phyloP scores from a whole-genome alignment of 2,888 invertebrate genomes.

The Disparrhopalites patrizii region DNA sequence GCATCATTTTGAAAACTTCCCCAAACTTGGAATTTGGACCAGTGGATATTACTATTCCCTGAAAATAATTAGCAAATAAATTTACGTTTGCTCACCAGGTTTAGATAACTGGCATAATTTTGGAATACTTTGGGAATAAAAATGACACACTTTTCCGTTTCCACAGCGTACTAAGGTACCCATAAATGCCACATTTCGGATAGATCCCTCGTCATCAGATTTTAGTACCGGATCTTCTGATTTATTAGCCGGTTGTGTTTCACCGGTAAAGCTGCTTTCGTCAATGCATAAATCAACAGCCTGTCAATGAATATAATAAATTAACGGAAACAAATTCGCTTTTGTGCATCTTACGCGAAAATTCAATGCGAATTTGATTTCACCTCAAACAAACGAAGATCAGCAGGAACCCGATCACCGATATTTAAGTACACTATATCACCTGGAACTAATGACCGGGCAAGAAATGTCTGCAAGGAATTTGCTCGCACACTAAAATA shows the following conservation, averaged over 20 bases:
- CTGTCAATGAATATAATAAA: slow-evolving; percentile 41
- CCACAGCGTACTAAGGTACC: slow-evolving; percentile 95
- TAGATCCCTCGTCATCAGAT: slow-evolving; percentile 55
- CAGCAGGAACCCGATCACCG: slow-evolving; percentile 96
- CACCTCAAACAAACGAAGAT: slow-evolving; percentile 84
- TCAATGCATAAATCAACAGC: slow-evolving; percentile 89
- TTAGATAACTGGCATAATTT: neutral
- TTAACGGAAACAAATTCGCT: neutral
- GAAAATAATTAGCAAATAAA: neutral
- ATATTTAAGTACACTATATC: slow-evolving; percentile 89
- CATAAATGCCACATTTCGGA: slow-evolving; percentile 88
- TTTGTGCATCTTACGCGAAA: neutral
- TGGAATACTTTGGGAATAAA: too few species aligned
- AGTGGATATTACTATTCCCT: slow-evolving; percentile 96
- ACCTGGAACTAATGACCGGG: slow-evolving; percentile 93
- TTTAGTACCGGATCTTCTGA: slow-evolving; percentile 64
- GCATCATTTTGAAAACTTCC: slow-evolving; percentile 98
- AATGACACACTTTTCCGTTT: slow-evolving; percentile 81
- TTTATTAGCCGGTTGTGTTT: slow-evolving; percentile 88
- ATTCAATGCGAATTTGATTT: slow-evolving; percentile 20
- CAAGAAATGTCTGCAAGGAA: slow-evolving; percentile 80
- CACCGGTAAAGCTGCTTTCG: slow-evolving; percentile 98
- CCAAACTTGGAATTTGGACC: slow-evolving; percentile 98
- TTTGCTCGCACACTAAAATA: slow-evolving; percentile 76
- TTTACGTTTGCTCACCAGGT: neutral